Evolutionary conservation across 2,797 vertebrate species (phyloP).

Genomic region (Gambusia yucatana): DNA sequence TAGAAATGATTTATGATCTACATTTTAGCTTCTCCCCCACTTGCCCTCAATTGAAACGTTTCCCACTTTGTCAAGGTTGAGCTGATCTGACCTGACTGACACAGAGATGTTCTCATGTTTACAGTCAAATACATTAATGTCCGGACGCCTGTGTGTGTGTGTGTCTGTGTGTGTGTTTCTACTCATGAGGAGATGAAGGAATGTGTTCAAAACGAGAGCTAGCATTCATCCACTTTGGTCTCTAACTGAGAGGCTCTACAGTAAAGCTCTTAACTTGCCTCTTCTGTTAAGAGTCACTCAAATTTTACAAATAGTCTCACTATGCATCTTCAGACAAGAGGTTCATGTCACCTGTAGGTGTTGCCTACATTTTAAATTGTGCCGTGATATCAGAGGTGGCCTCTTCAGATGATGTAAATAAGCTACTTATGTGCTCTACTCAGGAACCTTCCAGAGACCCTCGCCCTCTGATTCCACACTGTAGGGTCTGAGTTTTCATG

Average conservation of each 20-base stretch:
- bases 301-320: conserved; percentile 56
- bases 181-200: not conserved
- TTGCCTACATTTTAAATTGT: conserved; percentile 28
- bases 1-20: conserved; percentile 54
- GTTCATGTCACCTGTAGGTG: conserved; percentile 3
- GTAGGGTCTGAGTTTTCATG: not conserved
- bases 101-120: conserved; percentile 6
- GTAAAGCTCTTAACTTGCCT: conserved; percentile 24
- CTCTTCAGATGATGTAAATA: conserved; percentile 31
- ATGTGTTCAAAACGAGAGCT: conserved; percentile 51
- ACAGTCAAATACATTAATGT: not conserved
- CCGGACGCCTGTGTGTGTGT: not conserved
- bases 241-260: conserved; percentile 50
- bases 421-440: conserved; percentile 51
- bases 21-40: conserved; percentile 49
- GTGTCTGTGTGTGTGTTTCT: not conserved
- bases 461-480: conserved; percentile 17
- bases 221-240: conserved; percentile 62
- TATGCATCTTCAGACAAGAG: conserved; percentile 43
- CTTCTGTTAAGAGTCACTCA: conserved; percentile 46
- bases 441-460: conserved; percentile 28
- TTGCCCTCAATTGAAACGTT: conserved; percentile 32
- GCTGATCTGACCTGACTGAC: conserved; percentile 30
- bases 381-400: conserved; percentile 38
- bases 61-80: conserved; percentile 62